These are phyloP conservation scores for Embidobia sp. DNA, from an alignment of 2,888 invertebrate genomes.

Conservation along the genomic window DNA sequence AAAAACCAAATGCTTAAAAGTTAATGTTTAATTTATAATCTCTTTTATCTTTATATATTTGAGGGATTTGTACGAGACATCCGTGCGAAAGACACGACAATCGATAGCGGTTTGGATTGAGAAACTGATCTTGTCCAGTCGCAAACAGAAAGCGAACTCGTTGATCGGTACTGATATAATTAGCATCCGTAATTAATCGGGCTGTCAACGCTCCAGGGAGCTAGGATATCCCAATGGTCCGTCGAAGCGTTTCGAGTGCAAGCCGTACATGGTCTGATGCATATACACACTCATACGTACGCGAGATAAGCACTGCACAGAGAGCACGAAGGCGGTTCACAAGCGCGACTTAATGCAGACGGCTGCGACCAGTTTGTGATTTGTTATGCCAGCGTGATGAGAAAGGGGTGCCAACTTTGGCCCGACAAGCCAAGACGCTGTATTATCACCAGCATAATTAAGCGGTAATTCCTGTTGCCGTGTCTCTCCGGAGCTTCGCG, in stretches of 20 bases:
- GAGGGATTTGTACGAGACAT: too few species aligned
- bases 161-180: too few species aligned
- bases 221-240: slow-evolving; percentile 29
- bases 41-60: too few species aligned
- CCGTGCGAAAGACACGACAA: too few species aligned
- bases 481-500: slow-evolving; percentile 47
- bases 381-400: slow-evolving; percentile 43
- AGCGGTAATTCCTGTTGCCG: slow-evolving; percentile 67
- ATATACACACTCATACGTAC: background rate
- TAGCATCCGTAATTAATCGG: slow-evolving; percentile 50
- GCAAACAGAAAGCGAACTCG: too few species aligned
- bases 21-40: too few species aligned
- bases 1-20: too few species aligned
- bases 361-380: slow-evolving; percentile 53
- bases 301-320: slow-evolving; percentile 9
- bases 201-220: slow-evolving; percentile 39
- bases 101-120: too few species aligned
- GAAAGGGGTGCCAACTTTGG: slow-evolving; percentile 52
- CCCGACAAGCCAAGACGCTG: slow-evolving; percentile 38
- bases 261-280: slow-evolving; percentile 10
- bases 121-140: too few species aligned
- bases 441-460: slow-evolving; percentile 73
- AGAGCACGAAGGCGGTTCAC: background rate
- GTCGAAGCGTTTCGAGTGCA: slow-evolving; percentile 8
- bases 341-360: slow-evolving; percentile 25